These are phyloP conservation scores for Actinemys pallida DNA, from an alignment of 2,113 vertebrate genomes.

Conservation along the genomic window DNA sequence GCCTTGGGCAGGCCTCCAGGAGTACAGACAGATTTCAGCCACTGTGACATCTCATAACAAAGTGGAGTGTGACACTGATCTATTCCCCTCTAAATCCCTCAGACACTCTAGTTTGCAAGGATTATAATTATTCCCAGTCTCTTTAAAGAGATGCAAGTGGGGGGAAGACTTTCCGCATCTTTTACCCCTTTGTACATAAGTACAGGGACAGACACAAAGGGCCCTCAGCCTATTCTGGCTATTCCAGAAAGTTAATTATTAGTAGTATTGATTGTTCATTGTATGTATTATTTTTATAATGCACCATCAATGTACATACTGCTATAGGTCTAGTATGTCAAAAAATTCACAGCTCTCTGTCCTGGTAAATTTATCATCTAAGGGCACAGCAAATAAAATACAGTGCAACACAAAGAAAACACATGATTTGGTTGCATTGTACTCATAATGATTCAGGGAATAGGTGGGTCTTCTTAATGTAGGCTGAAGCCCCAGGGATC, in stretches of 20 bases:
- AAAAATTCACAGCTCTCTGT: not conserved
- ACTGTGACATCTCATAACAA: not conserved
- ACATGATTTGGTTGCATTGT: not conserved
- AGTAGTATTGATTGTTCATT: not conserved
- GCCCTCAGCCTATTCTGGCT: not conserved
- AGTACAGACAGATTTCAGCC: not conserved
- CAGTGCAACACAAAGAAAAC: not conserved
- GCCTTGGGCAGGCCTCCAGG: not conserved
- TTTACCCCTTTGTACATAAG: not conserved
- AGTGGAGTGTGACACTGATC: not conserved
- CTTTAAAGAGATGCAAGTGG: not conserved
- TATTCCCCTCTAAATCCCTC: not conserved
- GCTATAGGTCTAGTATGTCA: not conserved
- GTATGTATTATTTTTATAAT: not conserved
- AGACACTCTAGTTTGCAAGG: not conserved
- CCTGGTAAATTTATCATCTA: not conserved
- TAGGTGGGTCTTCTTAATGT: not conserved
- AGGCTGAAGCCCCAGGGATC: not conserved
- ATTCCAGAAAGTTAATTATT: not conserved
- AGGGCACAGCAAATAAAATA: not conserved
- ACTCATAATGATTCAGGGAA: not conserved
- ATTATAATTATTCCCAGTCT: not conserved
- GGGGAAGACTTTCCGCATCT: not conserved
- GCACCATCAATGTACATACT: not conserved
- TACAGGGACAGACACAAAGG: not conserved